Evolutionary conservation across 2,888 invertebrate genomes (phyloP).

Genomic region (Dromius quadrimaculatus): DNA sequence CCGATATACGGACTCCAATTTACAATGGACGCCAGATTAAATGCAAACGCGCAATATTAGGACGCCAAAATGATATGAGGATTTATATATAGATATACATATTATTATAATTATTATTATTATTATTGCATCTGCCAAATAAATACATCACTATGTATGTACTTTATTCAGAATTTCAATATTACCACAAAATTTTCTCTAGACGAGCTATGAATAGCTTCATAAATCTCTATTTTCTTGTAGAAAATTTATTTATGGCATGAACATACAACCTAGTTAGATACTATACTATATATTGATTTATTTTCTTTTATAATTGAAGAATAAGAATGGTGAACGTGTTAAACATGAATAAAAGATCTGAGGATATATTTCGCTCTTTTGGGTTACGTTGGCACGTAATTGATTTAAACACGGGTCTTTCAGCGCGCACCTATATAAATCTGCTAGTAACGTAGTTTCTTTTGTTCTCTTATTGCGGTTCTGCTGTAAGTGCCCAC

Average conservation of each 20-base stretch:
- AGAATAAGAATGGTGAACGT: conserved; percentile 31
- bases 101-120: no score
- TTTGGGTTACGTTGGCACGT: conserved; percentile 14
- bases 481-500: conserved; percentile 26
- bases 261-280: background rate
- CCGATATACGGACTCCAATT: no score
- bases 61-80: no score
- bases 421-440: conserved; percentile 43
- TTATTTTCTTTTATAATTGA: conserved; percentile 34
- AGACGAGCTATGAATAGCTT: no score
- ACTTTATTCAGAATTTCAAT: no score
- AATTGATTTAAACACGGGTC: conserved; percentile 49
- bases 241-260: conserved; percentile 6
- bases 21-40: no score
- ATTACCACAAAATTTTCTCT: no score
- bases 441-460: conserved; percentile 44
- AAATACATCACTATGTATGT: no score
- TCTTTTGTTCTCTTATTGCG: conserved; percentile 40
- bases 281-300: conserved; percentile 31
- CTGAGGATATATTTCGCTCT: conserved; percentile 11
- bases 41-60: no score
- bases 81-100: no score
- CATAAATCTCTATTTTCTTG: no score
- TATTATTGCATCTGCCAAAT: no score
- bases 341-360: conserved; percentile 19